Conservation (phyloP, 2,888 invertebrate species). For the Ornithoptera alexandrae region DNA sequence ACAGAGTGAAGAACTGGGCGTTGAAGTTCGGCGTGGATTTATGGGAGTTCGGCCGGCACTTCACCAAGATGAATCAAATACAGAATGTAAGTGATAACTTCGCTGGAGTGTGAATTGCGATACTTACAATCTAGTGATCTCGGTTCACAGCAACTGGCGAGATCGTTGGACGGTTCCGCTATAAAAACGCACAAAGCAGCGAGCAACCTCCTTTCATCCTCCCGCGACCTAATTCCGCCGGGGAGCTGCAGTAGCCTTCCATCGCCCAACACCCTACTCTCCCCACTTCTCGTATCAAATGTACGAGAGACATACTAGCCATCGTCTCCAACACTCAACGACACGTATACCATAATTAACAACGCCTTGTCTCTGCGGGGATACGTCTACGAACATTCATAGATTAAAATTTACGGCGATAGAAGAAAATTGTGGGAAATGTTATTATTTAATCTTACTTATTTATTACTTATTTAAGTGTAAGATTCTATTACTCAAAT, state of each 20-base stretch:
- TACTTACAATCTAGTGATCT: conserved; percentile 13
- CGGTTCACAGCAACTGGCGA: conserved; percentile 28
- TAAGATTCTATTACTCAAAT: too few species aligned
- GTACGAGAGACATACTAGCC: conserved; percentile 43
- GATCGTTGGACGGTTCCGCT: conserved; percentile 59
- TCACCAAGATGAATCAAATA: conserved; percentile 93
- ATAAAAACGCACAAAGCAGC: conserved; percentile 63
- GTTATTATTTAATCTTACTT: too few species aligned
- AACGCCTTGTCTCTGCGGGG: conserved; percentile 35
- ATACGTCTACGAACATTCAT: conserved; percentile 18
- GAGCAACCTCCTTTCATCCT: conserved; percentile 39
- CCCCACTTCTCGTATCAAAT: conserved; percentile 37
- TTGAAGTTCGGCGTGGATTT: conserved; percentile 93
- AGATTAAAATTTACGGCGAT: conserved; percentile 10
- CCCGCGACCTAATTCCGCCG: conserved; percentile 59
- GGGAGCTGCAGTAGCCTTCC: conserved; percentile 36
- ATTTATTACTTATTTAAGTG: too few species aligned
- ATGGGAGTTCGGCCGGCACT: conserved; percentile 93
- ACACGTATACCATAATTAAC: conserved; percentile 40
- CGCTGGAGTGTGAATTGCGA: conserved; percentile 28
- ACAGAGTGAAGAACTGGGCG: conserved; percentile 95
- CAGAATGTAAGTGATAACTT: conserved; percentile 86
- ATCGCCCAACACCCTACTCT: neutral
- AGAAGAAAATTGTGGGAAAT: neutral
- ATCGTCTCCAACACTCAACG: conserved; percentile 37